Evolutionary conservation across 2,797 vertebrate genomes (phyloP).

Genomic region (Antrozous pallidus): DNA sequence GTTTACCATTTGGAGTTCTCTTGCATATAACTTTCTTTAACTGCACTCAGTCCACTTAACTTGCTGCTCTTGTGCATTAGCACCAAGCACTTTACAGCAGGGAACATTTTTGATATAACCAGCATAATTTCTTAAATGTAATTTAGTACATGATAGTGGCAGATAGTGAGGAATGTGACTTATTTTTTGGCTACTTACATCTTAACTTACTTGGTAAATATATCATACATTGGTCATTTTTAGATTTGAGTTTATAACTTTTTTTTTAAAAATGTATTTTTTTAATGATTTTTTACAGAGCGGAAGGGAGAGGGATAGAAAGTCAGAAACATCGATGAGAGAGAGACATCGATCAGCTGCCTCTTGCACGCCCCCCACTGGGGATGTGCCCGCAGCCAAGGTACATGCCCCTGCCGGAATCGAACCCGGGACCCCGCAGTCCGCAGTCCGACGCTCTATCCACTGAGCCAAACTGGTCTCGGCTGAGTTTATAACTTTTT

Average conservation of each 20-base stretch:
- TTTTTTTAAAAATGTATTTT: neutral
- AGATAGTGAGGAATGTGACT: neutral
- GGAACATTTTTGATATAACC: neutral
- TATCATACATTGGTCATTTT: neutral
- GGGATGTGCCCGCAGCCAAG: too few relatives aligned
- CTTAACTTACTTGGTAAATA: conserved; percentile 31
- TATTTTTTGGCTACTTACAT: neutral
- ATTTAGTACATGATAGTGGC: neutral
- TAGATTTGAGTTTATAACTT: neutral
- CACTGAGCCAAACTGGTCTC: too few relatives aligned
- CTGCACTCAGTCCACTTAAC: neutral
- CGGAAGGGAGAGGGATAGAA: too few relatives aligned
- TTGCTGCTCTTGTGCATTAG: conserved; percentile 8
- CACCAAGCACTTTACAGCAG: neutral
- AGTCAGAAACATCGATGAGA: too few relatives aligned
- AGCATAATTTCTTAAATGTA: neutral
- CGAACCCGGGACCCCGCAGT: too few relatives aligned
- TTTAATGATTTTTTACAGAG: too few relatives aligned
- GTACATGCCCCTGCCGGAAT: too few relatives aligned
- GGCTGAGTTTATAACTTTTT: neutral
- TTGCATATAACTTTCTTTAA: neutral
- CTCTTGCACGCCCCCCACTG: too few relatives aligned
- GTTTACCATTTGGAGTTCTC: neutral
- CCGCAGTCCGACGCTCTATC: too few relatives aligned
- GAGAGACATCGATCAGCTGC: too few relatives aligned